These are phyloP conservation scores for Acleris cristana DNA, from an alignment of 2,888 invertebrate species.

Conservation along the genomic window DNA sequence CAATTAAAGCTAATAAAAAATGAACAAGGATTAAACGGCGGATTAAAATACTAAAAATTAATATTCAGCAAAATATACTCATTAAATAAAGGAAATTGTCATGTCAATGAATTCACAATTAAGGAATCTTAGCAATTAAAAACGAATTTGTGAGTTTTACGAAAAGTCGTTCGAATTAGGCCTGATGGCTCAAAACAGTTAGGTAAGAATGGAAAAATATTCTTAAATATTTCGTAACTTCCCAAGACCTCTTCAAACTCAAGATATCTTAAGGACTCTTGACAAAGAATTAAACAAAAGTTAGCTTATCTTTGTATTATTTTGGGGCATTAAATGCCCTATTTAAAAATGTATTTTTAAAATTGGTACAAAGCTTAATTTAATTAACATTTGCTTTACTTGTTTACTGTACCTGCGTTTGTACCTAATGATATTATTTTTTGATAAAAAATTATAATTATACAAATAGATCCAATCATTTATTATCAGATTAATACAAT, in stretches of 20 bases:
- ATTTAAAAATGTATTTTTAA: not conserved
- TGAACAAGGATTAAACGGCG: no score
- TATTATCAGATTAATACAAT: no score
- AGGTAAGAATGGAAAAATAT: slow-evolving; percentile 7
- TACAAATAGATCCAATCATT: no score
- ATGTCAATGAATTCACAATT: slow-evolving; percentile 11
- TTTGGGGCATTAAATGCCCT: not conserved
- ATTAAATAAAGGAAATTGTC: slow-evolving; percentile 15
- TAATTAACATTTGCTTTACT: no score
- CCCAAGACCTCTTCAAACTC: slow-evolving; percentile 3
- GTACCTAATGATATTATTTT: no score
- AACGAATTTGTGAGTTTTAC: slow-evolving; percentile 7
- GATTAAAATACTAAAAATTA: no score
- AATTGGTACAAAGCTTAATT: no score
- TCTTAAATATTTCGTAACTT: slow-evolving; percentile 10
- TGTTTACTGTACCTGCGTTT: no score
- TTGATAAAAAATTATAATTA: no score
- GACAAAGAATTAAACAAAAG: slow-evolving; percentile 32
- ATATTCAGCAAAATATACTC: not conserved
- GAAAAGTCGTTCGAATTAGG: not conserved
- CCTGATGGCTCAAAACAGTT: slow-evolving; percentile 5
- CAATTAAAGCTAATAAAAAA: no score
- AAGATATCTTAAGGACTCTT: slow-evolving; percentile 21
- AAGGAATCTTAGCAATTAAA: slow-evolving; percentile 14
- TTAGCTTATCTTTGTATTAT: slow-evolving; percentile 17